Percentiles rank a stretch among this genome's conserved stretches.
phyloP scores from a whole-genome alignment of 2,113 vertebrate genomes.

The Myocastor coypus region DNA sequence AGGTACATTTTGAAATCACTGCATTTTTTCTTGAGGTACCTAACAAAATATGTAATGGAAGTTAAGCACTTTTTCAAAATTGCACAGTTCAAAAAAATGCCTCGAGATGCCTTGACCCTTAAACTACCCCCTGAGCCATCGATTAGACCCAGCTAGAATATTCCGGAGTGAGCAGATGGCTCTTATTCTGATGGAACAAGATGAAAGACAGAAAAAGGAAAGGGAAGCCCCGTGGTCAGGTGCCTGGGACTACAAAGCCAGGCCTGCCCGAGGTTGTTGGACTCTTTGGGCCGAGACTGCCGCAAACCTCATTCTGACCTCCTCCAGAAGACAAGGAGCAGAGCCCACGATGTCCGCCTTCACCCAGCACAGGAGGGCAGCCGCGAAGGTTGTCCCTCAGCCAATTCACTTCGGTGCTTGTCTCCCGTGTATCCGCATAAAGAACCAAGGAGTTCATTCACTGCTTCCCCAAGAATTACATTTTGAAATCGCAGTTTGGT shows the following conservation, averaged over 20 bases:
- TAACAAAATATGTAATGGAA: neutral
- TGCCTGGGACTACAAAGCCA: neutral
- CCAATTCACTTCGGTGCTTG: neutral
- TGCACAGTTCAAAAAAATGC: neutral
- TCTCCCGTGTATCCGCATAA: neutral
- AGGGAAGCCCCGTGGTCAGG: neutral
- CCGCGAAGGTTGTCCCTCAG: neutral
- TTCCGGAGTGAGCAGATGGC: neutral
- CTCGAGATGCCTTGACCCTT: neutral
- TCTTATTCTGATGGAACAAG: neutral
- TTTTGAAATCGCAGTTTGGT: conserved; percentile 27
- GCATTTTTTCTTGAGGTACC: neutral
- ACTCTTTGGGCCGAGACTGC: neutral
- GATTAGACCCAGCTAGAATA: neutral
- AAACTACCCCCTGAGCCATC: neutral
- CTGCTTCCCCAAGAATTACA: neutral
- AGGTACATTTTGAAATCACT: conserved; percentile 22
- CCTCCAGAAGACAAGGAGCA: neutral
- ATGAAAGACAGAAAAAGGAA: neutral
- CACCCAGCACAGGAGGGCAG: fast-evolving
- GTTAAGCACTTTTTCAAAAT: neutral
- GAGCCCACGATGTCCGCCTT: neutral
- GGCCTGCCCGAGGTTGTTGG: neutral
- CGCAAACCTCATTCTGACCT: neutral
- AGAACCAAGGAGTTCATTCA: neutral